These are phyloP conservation scores for Achroia grisella DNA, from an alignment of 1,140 invertebrate genomes.

Conservation along the genomic window DNA sequence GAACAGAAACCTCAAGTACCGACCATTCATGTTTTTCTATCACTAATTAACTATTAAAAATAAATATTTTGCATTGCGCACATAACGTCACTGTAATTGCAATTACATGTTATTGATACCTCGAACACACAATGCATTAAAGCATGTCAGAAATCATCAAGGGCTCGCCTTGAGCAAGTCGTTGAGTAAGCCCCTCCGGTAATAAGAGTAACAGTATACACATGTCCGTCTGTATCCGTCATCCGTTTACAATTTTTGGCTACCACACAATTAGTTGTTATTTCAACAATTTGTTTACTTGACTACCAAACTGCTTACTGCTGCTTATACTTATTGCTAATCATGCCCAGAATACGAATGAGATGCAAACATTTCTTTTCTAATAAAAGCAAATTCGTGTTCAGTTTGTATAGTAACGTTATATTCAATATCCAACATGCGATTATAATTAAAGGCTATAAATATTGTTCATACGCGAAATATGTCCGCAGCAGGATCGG, in stretches of 20 bases:
- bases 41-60: background rate
- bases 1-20: constrained; percentile 25
- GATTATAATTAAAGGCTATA: constrained; percentile 34
- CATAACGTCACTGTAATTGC: background rate
- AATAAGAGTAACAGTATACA: constrained; percentile 3
- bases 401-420: constrained; percentile 11
- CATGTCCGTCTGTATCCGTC: background rate
- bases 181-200: constrained; percentile 15
- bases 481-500: constrained; percentile 8
- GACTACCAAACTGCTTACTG: constrained; percentile 9
- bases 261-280: constrained; percentile 8
- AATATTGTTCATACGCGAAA: constrained; percentile 28
- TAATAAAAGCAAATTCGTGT: constrained; percentile 12
- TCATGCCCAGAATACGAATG: constrained; percentile 4
- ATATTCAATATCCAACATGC: constrained; percentile 17
- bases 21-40: constrained; percentile 4
- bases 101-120: constrained; percentile 4
- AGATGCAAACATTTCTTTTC: constrained; percentile 8
- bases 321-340: background rate
- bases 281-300: constrained; percentile 7
- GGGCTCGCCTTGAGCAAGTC: constrained; percentile 15
- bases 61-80: background rate
- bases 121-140: background rate
- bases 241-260: constrained; percentile 14
- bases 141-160: constrained; percentile 1